Evolutionary conservation across 2,113 vertebrate species (phyloP).

Genomic region (Aramus guarauna): DNA sequence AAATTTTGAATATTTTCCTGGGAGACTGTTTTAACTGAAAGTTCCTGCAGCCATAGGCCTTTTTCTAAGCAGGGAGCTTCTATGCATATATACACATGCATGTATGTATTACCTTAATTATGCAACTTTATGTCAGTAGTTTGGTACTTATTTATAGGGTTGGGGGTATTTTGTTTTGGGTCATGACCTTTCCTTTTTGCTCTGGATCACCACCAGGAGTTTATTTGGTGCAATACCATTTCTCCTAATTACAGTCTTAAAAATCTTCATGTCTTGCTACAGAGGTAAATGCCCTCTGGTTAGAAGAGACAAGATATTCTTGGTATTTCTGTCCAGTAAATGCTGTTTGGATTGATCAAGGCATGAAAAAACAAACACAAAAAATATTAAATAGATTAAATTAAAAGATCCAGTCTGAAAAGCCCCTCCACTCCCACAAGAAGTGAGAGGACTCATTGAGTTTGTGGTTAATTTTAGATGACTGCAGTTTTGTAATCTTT

Average conservation of each 20-base stretch:
- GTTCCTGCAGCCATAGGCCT: neutral
- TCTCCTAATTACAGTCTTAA: neutral
- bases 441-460: neutral
- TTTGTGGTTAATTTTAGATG: neutral
- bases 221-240: neutral
- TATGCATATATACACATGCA: neutral
- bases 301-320: neutral
- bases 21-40: neutral
- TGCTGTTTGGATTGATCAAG: neutral
- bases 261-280: neutral
- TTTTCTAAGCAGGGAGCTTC: neutral
- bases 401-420: neutral
- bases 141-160: neutral
- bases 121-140: neutral
- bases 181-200: neutral
- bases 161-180: neutral
- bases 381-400: neutral
- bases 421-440: neutral
- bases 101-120: neutral
- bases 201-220: neutral
- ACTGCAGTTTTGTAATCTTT: neutral
- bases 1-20: neutral
- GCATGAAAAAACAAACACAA: neutral
- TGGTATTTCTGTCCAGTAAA: neutral
- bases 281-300: neutral